phyloP scores from a whole-genome alignment of 2,113 vertebrate species.

The Hippocampus barbouri region DNA sequence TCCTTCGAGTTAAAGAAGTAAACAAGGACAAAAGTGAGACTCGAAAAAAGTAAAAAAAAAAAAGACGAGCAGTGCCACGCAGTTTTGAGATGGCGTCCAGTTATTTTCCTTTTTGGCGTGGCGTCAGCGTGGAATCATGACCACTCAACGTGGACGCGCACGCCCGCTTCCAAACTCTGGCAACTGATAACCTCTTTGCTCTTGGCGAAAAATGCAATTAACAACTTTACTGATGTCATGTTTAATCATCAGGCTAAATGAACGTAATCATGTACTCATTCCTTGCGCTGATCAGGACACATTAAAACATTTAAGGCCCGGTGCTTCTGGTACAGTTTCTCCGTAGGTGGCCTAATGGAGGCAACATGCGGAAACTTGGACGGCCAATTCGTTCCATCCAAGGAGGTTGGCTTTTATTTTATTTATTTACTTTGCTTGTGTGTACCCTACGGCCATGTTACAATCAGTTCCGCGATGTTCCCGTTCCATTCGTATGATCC shows the following conservation, averaged over 20 bases:
- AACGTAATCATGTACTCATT: conserved; percentile 51
- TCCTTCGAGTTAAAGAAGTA: conserved; percentile 21
- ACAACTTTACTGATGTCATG: conserved; percentile 58
- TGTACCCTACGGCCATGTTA: background rate
- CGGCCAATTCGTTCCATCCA: background rate
- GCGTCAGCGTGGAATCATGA: conserved; percentile 26
- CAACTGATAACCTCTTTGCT: conserved; percentile 56
- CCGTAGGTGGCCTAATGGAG: conserved; percentile 41
- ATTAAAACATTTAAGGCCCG: conserved; percentile 51
- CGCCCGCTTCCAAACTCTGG: conserved; percentile 32
- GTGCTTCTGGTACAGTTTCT: conserved; percentile 39
- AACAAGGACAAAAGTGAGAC: conserved; percentile 38
- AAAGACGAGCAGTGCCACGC: conserved; percentile 36
- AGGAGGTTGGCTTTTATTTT: background rate
- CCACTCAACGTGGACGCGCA: conserved; percentile 1
- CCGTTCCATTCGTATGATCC: too few relatives aligned
- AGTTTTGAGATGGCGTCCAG: conserved; percentile 51
- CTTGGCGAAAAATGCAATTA: conserved; percentile 62
- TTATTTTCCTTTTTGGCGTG: conserved; percentile 55
- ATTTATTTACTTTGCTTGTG: background rate
- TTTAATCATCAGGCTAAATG: conserved; percentile 67
- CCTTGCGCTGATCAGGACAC: conserved; percentile 43
- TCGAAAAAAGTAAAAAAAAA: conserved; percentile 10
- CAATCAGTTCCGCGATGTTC: too few relatives aligned
- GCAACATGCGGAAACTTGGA: background rate